Base-by-base conservation (phyloP, 2,113 vertebrate genomes). In the Penelope pileata region DNA sequence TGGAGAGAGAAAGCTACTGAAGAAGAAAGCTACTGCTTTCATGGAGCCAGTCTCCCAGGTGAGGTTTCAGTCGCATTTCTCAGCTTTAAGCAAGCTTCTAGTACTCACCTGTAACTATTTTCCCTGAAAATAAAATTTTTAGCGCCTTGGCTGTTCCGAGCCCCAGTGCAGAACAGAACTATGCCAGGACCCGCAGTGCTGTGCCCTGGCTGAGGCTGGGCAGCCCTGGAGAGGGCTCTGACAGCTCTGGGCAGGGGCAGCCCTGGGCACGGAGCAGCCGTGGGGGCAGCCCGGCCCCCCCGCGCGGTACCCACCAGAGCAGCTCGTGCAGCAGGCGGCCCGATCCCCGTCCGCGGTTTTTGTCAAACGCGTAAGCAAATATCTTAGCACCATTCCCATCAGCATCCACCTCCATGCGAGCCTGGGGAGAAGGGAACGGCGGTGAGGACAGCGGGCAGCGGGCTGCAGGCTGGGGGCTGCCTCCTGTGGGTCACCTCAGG, bases 331-430 rank as follows among this genome's bases (percentile, higher is more conserved):
- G 97, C 10, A 99, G 99, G 58, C 99, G 97, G n/a, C 99, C 99
- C 0, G 99, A 99, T 95, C 99, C 99, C 78, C 99, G 97, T 21
- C 99, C 99, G 85, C 99, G 99, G 63, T 99, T 99, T 27, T 99
- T 99, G 97, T 99, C 99, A 14, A 99, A 99, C 5, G 99, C 99
- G 3, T 99, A 99, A 4, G 99, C 99, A 92, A 99, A 99, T 91
- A 99, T 99, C 97, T 99, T 99, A 54, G 99, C 99, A 96, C 99
- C 99, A 14, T 99, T 99, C 40, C 99, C 99, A 66, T 99, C 99
- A 2, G 99, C 99, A 56, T 99, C 99, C 11, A 99, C 99, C 94
- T 99, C 99, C 99, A 99, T 99, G 12, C 99, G 99, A 47, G 99
- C 99, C 99, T 99, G 36, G 42, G 32, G 70, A 84, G 4, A 40